Evolutionary conservation across 2,797 vertebrate species (phyloP).

Genomic region (Tragopan temminckii): DNA sequence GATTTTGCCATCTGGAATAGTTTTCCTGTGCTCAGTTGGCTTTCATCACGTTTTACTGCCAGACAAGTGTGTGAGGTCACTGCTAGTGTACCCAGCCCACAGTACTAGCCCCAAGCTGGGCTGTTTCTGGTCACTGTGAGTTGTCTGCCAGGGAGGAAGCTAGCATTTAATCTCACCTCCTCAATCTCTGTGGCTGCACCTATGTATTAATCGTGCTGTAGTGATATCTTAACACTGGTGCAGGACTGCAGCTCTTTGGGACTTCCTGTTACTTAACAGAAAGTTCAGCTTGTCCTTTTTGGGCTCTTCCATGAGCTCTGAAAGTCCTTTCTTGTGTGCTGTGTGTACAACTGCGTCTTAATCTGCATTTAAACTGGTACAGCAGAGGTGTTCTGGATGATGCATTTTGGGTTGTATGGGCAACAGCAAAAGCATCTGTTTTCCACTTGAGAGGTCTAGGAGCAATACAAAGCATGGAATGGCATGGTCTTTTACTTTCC

Average conservation of each 20-base stretch:
- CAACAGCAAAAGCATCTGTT: neutral
- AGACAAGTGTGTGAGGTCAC: neutral
- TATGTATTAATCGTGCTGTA: neutral
- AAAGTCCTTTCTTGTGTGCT: neutral
- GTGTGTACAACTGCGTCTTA: neutral
- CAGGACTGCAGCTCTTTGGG: neutral
- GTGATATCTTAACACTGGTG: neutral
- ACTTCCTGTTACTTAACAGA: neutral
- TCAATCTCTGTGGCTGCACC: neutral
- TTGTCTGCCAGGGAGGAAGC: neutral
- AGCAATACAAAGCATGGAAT: neutral
- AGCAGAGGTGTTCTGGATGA: neutral
- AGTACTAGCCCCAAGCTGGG: neutral
- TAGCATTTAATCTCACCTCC: neutral
- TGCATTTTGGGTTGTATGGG: neutral
- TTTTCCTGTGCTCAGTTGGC: neutral
- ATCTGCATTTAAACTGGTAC: neutral
- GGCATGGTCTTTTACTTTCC: neutral
- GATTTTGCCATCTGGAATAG: constrained; percentile 36
- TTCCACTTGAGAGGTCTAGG: neutral
- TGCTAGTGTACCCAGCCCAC: neutral
- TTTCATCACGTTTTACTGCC: constrained; percentile 25
- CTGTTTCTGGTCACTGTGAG: neutral
- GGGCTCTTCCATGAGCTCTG: neutral
- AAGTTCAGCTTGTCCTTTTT: neutral